Conservation (phyloP, 1,140 invertebrate genomes). For the Drosophila seguyi region DNA sequence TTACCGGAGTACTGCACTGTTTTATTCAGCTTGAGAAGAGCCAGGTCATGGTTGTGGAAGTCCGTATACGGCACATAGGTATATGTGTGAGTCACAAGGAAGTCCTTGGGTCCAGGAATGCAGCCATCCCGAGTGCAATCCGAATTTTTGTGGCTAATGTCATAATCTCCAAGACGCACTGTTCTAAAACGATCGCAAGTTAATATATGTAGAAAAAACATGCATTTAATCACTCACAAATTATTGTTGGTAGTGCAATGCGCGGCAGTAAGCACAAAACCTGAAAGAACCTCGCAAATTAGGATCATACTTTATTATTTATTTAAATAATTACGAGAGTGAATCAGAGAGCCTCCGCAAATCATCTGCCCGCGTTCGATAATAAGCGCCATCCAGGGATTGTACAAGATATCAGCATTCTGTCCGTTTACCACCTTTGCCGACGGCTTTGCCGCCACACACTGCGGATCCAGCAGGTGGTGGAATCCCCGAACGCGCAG, state of each 20-base stretch:
- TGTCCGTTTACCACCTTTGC: not conserved
- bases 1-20: not conserved
- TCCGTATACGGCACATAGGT: not conserved
- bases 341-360: constrained; percentile 9
- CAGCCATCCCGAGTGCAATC: not conserved
- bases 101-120: not conserved
- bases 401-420: not conserved
- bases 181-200: not conserved
- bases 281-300: not conserved
- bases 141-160: not conserved
- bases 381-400: constrained; percentile 5
- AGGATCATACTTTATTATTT: not conserved
- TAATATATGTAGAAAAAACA: not conserved
- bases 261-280: constrained; percentile 7
- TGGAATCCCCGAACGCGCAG: not conserved
- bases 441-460: not conserved
- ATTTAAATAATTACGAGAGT: constrained; percentile 2
- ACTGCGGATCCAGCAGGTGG: not conserved
- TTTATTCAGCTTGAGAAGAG: not conserved
- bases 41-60: constrained; percentile 1
- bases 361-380: not conserved
- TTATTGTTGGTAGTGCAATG: not conserved
- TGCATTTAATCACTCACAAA: not conserved
- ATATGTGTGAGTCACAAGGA: not conserved
- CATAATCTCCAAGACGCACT: constrained; percentile 4